Conservation (phyloP, 2,797 vertebrate species). For the Cirrhinus mrigala region DNA sequence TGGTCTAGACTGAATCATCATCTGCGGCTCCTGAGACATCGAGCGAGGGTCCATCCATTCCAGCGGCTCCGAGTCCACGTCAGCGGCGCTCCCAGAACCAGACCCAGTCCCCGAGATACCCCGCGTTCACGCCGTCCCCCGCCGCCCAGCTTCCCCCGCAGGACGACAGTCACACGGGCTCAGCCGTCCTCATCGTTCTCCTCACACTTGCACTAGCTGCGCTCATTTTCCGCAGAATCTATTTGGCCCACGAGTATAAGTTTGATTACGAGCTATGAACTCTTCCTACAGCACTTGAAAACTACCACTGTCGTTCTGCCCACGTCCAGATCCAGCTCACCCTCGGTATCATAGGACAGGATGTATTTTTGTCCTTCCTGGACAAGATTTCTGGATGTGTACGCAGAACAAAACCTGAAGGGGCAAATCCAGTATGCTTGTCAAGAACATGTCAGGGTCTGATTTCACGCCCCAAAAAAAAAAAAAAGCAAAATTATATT, state of each 20-base stretch:
- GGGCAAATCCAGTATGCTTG: not conserved
- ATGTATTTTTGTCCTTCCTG: conserved; percentile 2
- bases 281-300: not conserved
- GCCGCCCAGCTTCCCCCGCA: conserved; percentile 74
- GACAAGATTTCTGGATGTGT: not conserved
- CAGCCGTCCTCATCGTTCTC: conserved; percentile 87
- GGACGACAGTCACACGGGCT: conserved; percentile 82
- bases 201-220: conserved; percentile 91
- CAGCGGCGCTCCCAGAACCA: conserved; percentile 89
- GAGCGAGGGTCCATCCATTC: conserved; percentile 63
- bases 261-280: conserved; percentile 93
- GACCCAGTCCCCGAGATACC: conserved; percentile 40
- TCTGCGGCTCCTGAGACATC: conserved; percentile 38
- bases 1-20: conserved; percentile 60
- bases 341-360: conserved; percentile 8
- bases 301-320: not conserved
- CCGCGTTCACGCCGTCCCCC: conserved; percentile 55
- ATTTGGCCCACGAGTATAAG: conserved; percentile 91
- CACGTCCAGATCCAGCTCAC: not conserved
- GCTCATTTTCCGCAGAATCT: conserved; percentile 95
- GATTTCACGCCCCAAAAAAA: conserved; percentile 2
- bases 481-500: not conserved
- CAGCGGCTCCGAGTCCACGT: conserved; percentile 78
- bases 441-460: not conserved
- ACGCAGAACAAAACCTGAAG: not conserved